Conservation (phyloP, 2,888 invertebrate species). For the Hemicrepidius hirtus region DNA sequence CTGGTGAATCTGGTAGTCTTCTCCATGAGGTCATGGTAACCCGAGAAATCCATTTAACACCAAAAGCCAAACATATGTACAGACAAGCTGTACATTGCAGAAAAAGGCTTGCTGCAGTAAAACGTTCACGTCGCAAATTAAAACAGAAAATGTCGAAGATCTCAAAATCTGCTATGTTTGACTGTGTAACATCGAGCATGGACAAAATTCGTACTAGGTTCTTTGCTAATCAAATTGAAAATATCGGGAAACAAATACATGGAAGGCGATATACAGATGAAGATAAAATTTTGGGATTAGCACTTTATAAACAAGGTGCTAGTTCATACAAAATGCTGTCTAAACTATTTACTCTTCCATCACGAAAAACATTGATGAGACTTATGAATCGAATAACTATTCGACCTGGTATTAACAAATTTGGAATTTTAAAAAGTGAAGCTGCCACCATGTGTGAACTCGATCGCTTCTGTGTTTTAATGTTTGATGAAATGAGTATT, state of each 20-base stretch:
- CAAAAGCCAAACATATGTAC: background rate
- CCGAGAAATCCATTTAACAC: background rate
- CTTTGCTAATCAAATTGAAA: background rate
- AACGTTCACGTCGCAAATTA: background rate
- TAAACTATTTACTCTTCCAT: slow-evolving; percentile 44
- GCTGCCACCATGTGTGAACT: slow-evolving; percentile 19
- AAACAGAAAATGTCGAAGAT: background rate
- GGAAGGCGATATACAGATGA: slow-evolving; percentile 44
- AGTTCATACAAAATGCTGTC: slow-evolving; percentile 36
- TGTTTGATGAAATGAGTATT: slow-evolving; percentile 42
- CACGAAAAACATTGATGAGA: slow-evolving; percentile 37
- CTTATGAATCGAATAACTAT: slow-evolving; percentile 33
- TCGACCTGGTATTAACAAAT: slow-evolving; percentile 36
- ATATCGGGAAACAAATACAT: background rate
- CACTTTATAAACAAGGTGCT: slow-evolving; percentile 48
- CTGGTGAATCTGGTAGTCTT: no score
- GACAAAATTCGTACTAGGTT: background rate
- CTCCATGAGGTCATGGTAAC: background rate
- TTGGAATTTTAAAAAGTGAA: slow-evolving; percentile 3
- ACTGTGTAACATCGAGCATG: background rate
- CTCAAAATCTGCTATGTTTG: no score
- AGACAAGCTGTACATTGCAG: background rate
- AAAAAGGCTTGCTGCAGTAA: background rate
- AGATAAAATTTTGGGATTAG: slow-evolving; percentile 53
- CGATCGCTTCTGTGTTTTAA: slow-evolving; percentile 22